Conservation (phyloP, 2,888 invertebrate genomes). For the Miltochrista miniata region DNA sequence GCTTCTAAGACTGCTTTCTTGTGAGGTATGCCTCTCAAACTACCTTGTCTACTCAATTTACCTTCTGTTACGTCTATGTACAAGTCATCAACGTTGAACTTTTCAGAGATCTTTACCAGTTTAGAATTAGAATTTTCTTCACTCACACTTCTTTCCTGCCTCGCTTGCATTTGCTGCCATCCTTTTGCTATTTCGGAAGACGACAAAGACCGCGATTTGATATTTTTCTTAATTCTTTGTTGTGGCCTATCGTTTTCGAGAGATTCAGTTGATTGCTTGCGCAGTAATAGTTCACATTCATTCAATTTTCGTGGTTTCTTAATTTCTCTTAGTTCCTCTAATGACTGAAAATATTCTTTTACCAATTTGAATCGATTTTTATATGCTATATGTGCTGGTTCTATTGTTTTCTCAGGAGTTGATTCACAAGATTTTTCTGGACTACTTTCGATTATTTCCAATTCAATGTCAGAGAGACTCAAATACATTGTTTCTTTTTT, state of each 20-base stretch:
- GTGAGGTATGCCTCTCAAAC: slow-evolving; percentile 79
- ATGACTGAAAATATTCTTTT: slow-evolving; percentile 76
- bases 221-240: slow-evolving; percentile 58
- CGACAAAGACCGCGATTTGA: slow-evolving; percentile 71
- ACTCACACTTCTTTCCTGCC: slow-evolving; percentile 33
- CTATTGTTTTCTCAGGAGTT: slow-evolving; percentile 49
- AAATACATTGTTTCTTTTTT: slow-evolving; percentile 61
- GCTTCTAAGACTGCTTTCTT: slow-evolving; percentile 81
- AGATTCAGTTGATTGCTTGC: slow-evolving; percentile 68
- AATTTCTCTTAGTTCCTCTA: slow-evolving; percentile 67
- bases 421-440: slow-evolving; percentile 52
- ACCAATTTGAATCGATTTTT: slow-evolving; percentile 77
- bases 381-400: slow-evolving; percentile 60
- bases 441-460: slow-evolving; percentile 71
- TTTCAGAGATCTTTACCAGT: slow-evolving; percentile 77
- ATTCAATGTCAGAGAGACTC: slow-evolving; percentile 72
- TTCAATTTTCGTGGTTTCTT: slow-evolving; percentile 63
- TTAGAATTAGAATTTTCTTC: slow-evolving; percentile 42
- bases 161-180: slow-evolving; percentile 66
- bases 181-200: slow-evolving; percentile 73
- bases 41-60: slow-evolving; percentile 73
- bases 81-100: slow-evolving; percentile 79
- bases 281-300: slow-evolving; percentile 67
- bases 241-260: slow-evolving; percentile 50
- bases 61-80: slow-evolving; percentile 78